Conservation (phyloP, 2,888 invertebrate genomes). For the Tanytarsus gracilentus region DNA sequence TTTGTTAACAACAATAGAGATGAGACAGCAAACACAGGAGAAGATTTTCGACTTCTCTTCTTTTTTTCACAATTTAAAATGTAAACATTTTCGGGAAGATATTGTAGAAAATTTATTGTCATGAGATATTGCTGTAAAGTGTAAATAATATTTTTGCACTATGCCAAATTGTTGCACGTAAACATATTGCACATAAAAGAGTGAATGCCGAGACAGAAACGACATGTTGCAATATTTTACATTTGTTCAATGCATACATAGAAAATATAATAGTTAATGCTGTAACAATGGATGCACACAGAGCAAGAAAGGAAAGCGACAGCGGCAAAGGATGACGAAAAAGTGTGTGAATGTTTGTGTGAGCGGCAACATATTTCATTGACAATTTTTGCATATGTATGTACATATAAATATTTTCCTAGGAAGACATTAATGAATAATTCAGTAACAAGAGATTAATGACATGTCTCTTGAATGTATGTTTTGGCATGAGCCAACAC, state of each 20-base stretch:
- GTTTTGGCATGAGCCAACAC: slow-evolving; percentile 3
- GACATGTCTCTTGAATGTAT: background rate
- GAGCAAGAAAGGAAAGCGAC: background rate
- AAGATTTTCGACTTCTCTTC: too few species aligned
- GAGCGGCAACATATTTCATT: slow-evolving; percentile 27
- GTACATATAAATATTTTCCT: slow-evolving; percentile 22
- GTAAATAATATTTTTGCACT: too few species aligned
- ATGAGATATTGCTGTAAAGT: too few species aligned
- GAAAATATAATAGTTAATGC: slow-evolving; percentile 1
- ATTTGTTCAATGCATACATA: background rate
- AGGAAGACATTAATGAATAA: slow-evolving; percentile 28
- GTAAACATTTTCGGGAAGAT: too few species aligned
- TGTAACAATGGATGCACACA: background rate
- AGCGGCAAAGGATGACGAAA: background rate
- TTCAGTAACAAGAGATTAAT: slow-evolving; percentile 29
- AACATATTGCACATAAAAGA: too few species aligned
- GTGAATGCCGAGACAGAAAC: background rate
- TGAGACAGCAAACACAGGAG: too few species aligned
- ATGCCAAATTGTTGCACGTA: too few species aligned
- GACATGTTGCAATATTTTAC: background rate
- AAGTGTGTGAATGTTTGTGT: background rate
- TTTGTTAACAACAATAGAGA: too few species aligned
- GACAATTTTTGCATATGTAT: slow-evolving; percentile 27
- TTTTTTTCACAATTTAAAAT: too few species aligned
- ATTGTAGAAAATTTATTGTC: too few species aligned